A percentile compares a stretch with the other conserved stretches of the same genome.
Conservation (phyloP, 2,797 vertebrate species). For the Poecilia gillii region DNA sequence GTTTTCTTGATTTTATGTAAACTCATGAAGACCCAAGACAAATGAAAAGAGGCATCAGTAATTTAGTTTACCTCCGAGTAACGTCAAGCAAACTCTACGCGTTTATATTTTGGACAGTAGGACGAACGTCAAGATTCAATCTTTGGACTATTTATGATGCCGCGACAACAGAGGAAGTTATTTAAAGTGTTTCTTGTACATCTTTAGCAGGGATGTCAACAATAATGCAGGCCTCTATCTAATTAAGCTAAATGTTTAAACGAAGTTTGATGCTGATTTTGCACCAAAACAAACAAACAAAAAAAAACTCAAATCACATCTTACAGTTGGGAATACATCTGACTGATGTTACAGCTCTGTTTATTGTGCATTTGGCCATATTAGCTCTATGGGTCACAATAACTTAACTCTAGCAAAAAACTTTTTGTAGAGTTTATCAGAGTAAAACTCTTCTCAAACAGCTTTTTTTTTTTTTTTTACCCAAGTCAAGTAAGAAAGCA, state of each 20-base stretch:
- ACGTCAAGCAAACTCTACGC: not conserved
- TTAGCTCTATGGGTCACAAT: not conserved
- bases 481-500: not conserved
- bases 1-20: no score
- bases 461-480: not conserved
- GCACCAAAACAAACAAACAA: not conserved
- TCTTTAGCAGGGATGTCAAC: not conserved
- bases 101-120: not conserved
- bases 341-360: not conserved
- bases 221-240: not conserved
- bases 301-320: not conserved
- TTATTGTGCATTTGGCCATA: not conserved
- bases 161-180: not conserved
- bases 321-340: not conserved
- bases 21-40: not conserved
- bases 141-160: not conserved
- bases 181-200: not conserved
- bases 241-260: constrained; percentile 22
- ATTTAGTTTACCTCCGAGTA: not conserved
- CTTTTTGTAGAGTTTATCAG: not conserved
- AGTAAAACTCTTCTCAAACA: not conserved
- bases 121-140: not conserved
- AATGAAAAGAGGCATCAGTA: not conserved
- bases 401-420: not conserved
- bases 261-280: not conserved